Conservation (phyloP, 2,888 invertebrate genomes). For the Neoaliturus tenellus region DNA sequence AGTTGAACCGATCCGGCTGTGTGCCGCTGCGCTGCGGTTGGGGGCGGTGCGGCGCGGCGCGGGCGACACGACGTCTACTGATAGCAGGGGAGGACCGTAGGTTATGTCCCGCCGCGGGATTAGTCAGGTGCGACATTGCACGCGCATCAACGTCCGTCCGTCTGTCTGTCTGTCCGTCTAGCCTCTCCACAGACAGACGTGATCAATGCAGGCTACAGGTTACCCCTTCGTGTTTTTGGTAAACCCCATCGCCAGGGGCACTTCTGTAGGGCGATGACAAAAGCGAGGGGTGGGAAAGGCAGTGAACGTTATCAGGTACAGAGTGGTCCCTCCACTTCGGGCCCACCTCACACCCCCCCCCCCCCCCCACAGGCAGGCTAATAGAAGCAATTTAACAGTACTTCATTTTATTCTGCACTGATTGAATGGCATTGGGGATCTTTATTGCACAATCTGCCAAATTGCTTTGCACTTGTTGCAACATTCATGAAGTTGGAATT, state of each 20-base stretch:
- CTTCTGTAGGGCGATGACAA: background rate
- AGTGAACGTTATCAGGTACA: background rate
- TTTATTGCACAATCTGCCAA: constrained; percentile 16
- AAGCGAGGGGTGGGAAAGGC: constrained; percentile 8
- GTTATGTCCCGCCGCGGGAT: background rate
- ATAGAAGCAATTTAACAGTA: constrained; percentile 35
- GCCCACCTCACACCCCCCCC: background rate
- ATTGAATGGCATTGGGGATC: constrained; percentile 15
- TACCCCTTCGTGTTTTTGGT: constrained; percentile 49
- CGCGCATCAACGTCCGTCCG: background rate
- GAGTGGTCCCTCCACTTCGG: background rate
- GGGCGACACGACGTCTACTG: background rate
- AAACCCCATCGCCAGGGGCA: constrained; percentile 46
- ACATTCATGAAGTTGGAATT: background rate
- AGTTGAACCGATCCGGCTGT: too few species aligned
- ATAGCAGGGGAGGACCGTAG: constrained; percentile 3
- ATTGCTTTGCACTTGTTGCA: background rate
- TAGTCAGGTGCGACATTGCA: constrained; percentile 13
- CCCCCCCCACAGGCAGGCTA: background rate
- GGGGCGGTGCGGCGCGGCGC: too few species aligned
- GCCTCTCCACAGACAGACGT: constrained; percentile 39
- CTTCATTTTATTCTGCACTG: constrained; percentile 2
- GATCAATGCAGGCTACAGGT: constrained; percentile 51
- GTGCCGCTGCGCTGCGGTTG: too few species aligned
- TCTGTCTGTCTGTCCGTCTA: constrained; percentile 39